Conservation (phyloP, 2,888 invertebrate genomes). For the Aplocera efformata region DNA sequence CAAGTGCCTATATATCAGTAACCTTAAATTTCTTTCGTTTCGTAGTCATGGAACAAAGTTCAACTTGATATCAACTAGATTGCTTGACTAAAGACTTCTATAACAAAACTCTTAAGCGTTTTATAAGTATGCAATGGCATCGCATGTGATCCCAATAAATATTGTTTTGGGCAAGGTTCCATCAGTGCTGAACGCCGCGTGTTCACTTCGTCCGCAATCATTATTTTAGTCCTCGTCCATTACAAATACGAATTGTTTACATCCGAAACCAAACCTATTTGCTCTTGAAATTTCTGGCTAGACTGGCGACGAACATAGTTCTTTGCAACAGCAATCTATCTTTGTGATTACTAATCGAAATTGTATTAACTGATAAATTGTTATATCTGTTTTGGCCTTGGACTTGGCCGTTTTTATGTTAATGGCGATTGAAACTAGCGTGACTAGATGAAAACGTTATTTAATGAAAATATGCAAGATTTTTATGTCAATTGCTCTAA, state of each 20-base stretch:
- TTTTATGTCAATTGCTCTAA: too few species aligned
- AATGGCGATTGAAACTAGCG: constrained; percentile 11
- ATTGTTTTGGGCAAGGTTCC: constrained; percentile 57
- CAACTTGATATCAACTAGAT: too few species aligned
- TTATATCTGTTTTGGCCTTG: constrained; percentile 23
- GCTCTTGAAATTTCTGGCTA: constrained; percentile 8
- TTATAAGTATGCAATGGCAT: constrained; percentile 31
- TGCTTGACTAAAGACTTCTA: too few species aligned
- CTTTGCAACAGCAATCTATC: too few species aligned
- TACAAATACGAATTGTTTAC: constrained; percentile 41
- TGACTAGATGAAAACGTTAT: constrained; percentile 10
- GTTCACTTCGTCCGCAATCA: constrained; percentile 38
- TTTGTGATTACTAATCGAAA: too few species aligned
- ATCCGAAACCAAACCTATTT: constrained; percentile 17
- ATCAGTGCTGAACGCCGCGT: constrained; percentile 44
- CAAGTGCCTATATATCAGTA: too few species aligned
- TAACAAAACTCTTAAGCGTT: constrained; percentile 3
- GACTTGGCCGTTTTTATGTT: constrained; percentile 31
- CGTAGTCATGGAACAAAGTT: too few species aligned
- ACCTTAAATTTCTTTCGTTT: too few species aligned
- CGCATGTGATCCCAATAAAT: constrained; percentile 39
- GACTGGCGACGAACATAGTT: background rate
- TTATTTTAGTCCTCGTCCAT: constrained; percentile 45
- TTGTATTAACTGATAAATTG: too few species aligned
- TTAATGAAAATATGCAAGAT: background rate